Evolutionary conservation across 2,113 vertebrate genomes (phyloP), one percentile per base, ranked within the genome.

Genomic region (Ictalurus furcatus): DNA sequence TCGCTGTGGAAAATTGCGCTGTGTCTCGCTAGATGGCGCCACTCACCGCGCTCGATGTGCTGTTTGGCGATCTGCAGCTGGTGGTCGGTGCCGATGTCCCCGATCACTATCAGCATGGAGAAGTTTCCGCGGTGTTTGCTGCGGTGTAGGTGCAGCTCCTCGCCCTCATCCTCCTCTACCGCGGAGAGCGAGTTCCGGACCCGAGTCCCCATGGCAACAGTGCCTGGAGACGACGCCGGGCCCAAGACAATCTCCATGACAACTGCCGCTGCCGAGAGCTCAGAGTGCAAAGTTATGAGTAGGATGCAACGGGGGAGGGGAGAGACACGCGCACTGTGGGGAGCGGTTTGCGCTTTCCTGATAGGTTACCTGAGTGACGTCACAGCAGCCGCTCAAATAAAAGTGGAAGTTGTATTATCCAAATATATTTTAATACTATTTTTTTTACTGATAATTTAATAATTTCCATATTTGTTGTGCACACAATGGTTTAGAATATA

Each of bases 31-130:
- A 88, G 87, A 73, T 63, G 67, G 44, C 44, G 54, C 58, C 90
- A 89, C 97, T 98, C 95, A 98, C 98, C 98, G 90, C 96, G 96
- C 93, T 98, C 97, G 91, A 98, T 96, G 90, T 97, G 96, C 61
- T 93, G 93, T 85, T 95, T 96, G 92, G 96, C 95, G 89, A 95
- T 91, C 85, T 95, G 95, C 89, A 98, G 96, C 93, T 99, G 97
- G 74, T 94, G 95, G 91, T 98, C 98, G 2, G 97, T 97, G n/a
- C 95, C 94, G 91, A 99, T 94, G 90, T 97, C 97, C 0, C 98
- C 98, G 94, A 99, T 97, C 88, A 97, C 97, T 58, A 97, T 94
- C 73, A 99, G 97, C 94, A 97, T 94, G 93, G 97, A 97, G 92
- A 96, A 95, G 86, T 93, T 90, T 88, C 93, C 87, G 76, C 94